Base-by-base conservation (phyloP, 2,888 invertebrate species). In the Helleia helle region DNA sequence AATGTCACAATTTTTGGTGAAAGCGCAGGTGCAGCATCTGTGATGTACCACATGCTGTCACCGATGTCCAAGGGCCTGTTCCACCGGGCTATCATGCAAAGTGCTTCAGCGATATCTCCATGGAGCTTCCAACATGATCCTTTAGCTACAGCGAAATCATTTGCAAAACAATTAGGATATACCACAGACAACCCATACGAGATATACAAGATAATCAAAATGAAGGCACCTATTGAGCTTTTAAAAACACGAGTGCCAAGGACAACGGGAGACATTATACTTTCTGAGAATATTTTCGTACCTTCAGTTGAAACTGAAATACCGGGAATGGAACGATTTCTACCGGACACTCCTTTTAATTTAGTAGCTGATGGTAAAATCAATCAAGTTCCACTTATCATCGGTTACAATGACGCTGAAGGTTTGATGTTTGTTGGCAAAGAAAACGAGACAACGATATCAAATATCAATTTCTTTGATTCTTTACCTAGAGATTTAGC, bases 61-160 rank as follows among this genome's bases (percentile, higher is more conserved):
- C 73, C 77, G 1, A 62, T 79, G 63, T 76, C 83, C 0, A 65
- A 61, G 54, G 76, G 77, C 3, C 44, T 84, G 4, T 83, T 77
- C 37, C 55, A 72, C n/a, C 71, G 53, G 56, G 81, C 71, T 1
- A 76, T 84, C 3, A 56, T 81, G 62, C 72, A 83, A 48, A 81
- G 83, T 42, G 84, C 81, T 0, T 71, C 81, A 0, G 71, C 76
- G 0, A 63, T 74, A n/a, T 66, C 72, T 0, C 71, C 70, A 1
- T 84, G 84, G 84, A 63, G 65, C 43, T 52, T 81, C 6, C 83
- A 83, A 34, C 67, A 63, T 44, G 74, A 83, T 8, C 81, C 81
- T 6, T 14, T 74, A 5, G 49, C 65, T 34, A 71, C 59, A 5
- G 83, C 81, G 3, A 68, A 56, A 39, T 24, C 47, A 9, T 55